Evolutionary conservation across 2,888 invertebrate species (phyloP).

Genomic region (Julus scanicus): DNA sequence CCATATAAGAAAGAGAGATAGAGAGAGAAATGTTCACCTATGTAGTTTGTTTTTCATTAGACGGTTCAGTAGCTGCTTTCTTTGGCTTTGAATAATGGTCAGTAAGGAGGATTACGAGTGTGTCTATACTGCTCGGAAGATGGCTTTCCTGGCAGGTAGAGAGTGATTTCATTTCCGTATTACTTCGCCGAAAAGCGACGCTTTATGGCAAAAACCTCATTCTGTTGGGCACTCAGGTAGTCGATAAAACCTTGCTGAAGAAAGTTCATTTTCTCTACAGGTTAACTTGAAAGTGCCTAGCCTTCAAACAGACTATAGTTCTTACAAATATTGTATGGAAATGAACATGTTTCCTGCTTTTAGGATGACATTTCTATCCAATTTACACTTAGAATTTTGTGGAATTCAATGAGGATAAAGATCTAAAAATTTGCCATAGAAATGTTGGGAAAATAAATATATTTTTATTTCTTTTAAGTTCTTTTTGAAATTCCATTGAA

Average conservation of each 20-base stretch:
- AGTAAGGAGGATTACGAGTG: not conserved
- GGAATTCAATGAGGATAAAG: too few species aligned
- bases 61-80: conserved; percentile 27
- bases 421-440: too few species aligned
- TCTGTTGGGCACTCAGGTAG: not conserved
- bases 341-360: too few species aligned
- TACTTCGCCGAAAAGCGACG: not conserved
- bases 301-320: not conserved
- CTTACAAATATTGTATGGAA: too few species aligned
- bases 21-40: not conserved
- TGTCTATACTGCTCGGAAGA: not conserved
- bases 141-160: conserved; percentile 36
- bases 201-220: not conserved
- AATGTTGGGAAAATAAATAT: too few species aligned
- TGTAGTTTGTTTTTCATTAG: conserved; percentile 24
- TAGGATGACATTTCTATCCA: too few species aligned
- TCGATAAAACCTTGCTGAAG: not conserved
- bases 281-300: not conserved
- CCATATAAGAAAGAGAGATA: not conserved
- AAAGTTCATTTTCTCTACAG: too few species aligned
- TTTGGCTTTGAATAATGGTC: conserved; percentile 34
- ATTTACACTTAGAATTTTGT: too few species aligned
- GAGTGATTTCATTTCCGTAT: conserved; percentile 28
- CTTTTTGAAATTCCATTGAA: too few species aligned
- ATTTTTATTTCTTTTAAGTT: too few species aligned